Evolutionary conservation across 35 echinoderm and acorn worm species (phyloP).

Genomic region (Apostichopus californicus): DNA sequence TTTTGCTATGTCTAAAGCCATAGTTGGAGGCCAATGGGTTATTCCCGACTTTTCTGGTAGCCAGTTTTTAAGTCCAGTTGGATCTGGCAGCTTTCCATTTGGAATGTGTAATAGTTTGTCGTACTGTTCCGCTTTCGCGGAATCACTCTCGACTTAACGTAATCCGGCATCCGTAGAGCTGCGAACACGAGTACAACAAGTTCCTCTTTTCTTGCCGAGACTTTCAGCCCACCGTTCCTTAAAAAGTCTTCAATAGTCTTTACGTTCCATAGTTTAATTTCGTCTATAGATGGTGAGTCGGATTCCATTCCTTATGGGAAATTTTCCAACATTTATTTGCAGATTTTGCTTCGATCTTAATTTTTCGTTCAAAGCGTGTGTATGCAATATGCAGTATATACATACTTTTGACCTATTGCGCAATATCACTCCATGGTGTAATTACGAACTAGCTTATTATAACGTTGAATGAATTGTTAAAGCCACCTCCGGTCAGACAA

Average conservation of each 20-base stretch:
- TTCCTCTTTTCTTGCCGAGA: slow-evolving; percentile 29
- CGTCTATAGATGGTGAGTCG: not conserved
- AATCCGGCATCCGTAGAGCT: not conserved
- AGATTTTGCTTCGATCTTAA: not conserved
- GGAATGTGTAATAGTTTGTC: not conserved
- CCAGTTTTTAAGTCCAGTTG: not conserved
- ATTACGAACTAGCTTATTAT: slow-evolving; percentile 11
- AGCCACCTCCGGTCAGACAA: too few relatives aligned
- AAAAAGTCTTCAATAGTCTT: slow-evolving; percentile 55
- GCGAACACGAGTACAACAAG: slow-evolving; percentile 3
- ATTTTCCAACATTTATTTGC: not conserved
- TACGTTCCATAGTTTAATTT: slow-evolving; percentile 58
- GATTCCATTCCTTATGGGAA: not conserved
- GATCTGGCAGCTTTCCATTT: not conserved
- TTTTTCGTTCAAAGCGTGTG: too few relatives aligned
- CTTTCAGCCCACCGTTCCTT: slow-evolving; percentile 35
- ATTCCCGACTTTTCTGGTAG: not conserved
- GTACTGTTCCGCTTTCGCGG: not conserved
- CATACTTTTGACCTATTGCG: not conserved
- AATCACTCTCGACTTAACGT: not conserved
- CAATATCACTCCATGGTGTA: not conserved
- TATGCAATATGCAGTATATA: too few relatives aligned
- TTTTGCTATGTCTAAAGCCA: not conserved
- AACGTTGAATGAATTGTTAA: too few relatives aligned
- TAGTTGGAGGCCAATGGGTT: not conserved